Conservation (phyloP, 2,113 vertebrate species). For the Barnardius zonarius region DNA sequence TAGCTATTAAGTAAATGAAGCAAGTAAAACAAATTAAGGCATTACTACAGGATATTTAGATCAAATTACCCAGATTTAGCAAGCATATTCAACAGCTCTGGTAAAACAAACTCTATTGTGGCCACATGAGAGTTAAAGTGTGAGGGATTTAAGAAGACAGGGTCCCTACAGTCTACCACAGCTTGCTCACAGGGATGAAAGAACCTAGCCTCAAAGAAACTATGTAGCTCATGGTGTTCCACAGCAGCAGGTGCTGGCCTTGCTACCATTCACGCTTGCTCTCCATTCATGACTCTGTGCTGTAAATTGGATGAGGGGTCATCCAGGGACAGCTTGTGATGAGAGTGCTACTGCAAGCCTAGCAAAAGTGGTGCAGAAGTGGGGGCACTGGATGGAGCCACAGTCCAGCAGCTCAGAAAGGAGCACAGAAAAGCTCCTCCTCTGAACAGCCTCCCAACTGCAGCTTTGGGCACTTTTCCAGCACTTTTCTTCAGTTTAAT, state of each 20-base stretch:
- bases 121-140: neutral
- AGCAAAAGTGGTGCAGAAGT: neutral
- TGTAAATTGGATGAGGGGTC: neutral
- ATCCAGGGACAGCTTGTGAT: neutral
- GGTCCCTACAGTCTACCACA: neutral
- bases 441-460: neutral
- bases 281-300: neutral
- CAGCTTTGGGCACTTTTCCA: neutral
- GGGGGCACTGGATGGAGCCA: neutral
- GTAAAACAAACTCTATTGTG: neutral
- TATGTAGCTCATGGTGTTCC: neutral
- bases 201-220: neutral
- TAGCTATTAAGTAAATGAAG: neutral
- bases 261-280: neutral
- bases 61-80: neutral
- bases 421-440: neutral
- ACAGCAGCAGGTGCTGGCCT: accelerated
- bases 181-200: neutral
- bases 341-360: neutral
- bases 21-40: neutral
- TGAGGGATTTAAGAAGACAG: accelerated
- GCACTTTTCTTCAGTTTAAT: neutral
- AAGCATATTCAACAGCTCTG: neutral
- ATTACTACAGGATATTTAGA: neutral
- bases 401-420: neutral